Evolutionary conservation across 2,113 vertebrate species (phyloP), one percentile per base, ranked within the genome.

Genomic region (Morone chrysops): DNA sequence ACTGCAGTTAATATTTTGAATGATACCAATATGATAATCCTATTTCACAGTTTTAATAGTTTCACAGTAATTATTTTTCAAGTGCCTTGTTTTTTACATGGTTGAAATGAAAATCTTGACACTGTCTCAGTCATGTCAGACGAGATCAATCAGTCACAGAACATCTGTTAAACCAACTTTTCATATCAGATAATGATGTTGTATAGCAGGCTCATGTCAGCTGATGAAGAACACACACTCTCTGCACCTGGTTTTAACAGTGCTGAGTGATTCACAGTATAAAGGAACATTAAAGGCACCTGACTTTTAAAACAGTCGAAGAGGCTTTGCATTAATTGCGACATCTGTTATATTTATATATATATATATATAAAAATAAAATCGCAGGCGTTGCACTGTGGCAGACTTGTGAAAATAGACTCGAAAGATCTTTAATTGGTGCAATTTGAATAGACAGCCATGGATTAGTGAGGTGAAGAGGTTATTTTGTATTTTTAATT

Each of bases 131-230:
- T 59, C 4, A 17, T 36, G 25, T 70, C 48, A 65, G 53, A 56
- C 36, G 43, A 75, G 38, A 66, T 75, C 36, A 71, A 20, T 65
- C 66, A 70, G 57, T 60, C 54, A 40, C 45, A 73, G 59, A 71
- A 54, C 51, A 72, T 38, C 40, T 71, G 56, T 62, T 36, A 17
- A 57, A 51, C 43, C 36, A 51, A 57, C 22, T 31, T 47, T 66
- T 78, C 8, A 18, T 60, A 71, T 61, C 47, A 83, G 56, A 71
- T 59, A 13, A 66, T 36, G 41, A 60, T 56, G 63, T 73, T 31
- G 22, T 69, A 48, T 67, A 38, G 48, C 9, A 63, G 56, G 25
- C 60, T 76, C 14, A 25, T 31, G 12, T 68, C 43, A 65, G 63
- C 17, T 69, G 48, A 72, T 43, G 36, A 73, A 47, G 66, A 47